Evolutionary conservation across 1,140 invertebrate genomes (phyloP), one percentile per base, ranked within the genome.

Genomic region (Drosophila bipectinata): DNA sequence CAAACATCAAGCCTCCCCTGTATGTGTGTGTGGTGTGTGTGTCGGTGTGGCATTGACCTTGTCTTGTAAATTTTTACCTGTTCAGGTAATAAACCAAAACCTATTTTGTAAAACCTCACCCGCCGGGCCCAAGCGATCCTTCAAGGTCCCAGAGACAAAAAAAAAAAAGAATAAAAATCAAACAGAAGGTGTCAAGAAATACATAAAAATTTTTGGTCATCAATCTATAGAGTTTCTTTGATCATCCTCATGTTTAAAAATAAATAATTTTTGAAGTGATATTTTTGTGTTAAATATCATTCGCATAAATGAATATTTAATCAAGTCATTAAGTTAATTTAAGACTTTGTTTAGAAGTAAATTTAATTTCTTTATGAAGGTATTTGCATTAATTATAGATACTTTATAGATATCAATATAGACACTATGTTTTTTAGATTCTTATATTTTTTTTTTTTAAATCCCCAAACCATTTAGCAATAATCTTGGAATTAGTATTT

Each of bases 41-140:
- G 4, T 21, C 21, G 21, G 21, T 10, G 32, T 45, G 68, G 55
- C 79, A 80, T 57, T 79, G 80, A 84, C 80, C 80, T 79, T 83
- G 80, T 48, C 55, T 21, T 37, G 10, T 4, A 10, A 41, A 44
- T 39, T 64, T 60, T 41, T 71, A 71, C 67, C 67, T 69, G 49
- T n/a, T 37, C 12, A 10, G 34, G 34, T 51, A 41, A 26, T 47
- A 18, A 10, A 41, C 4, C 41, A 14, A 30, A 52, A 9, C n/a
- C n/a, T 10, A 14, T 34, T 30, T 34, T 34, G 32, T 9, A 28
- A 30, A 53, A 28, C 59, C 59, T 34, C 56, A 15, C 44, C 56
- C 56, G 28, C 56, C 5, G 44, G 48, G 49, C 18, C 18, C 14
- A 6, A 9, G 4, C 1, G 15, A 47, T 44, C 51, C 51, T 62